Conservation (phyloP, 2,888 invertebrate genomes). For the Axea sp. region DNA sequence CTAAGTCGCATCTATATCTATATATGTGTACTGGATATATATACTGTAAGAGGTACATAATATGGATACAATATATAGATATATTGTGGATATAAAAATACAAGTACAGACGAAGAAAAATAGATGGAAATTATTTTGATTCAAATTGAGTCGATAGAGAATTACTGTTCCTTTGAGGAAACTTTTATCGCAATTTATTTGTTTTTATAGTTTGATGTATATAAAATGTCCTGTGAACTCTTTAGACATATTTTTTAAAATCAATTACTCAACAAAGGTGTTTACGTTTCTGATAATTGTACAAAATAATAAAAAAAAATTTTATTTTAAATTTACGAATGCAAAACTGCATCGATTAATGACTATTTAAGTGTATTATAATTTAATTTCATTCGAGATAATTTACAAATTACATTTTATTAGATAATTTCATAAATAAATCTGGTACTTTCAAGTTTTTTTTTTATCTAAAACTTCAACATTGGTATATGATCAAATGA, state of each 20-base stretch:
- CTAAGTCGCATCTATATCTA: conserved; percentile 21
- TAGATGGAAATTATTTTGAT: conserved; percentile 36
- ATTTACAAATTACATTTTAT: no score
- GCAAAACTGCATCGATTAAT: no score
- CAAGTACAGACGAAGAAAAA: conserved; percentile 20
- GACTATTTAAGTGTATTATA: no score
- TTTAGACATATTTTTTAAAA: background rate
- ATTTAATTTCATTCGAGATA: no score
- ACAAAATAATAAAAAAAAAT: no score
- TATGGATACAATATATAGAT: conserved; percentile 25
- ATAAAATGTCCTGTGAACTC: conserved; percentile 3
- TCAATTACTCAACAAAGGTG: background rate
- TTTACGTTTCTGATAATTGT: no score
- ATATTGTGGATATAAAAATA: conserved; percentile 4
- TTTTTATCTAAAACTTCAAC: no score
- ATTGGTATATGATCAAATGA: no score
- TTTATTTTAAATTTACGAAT: no score
- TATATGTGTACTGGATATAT: conserved; percentile 19
- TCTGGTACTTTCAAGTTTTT: no score
- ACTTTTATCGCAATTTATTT: conserved; percentile 34
- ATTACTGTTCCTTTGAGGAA: conserved; percentile 24
- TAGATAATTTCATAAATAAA: no score
- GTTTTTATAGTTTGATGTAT: conserved; percentile 22
- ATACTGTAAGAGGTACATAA: conserved; percentile 25
- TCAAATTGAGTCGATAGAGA: conserved; percentile 31